These are phyloP conservation scores for Rissa tridactyla DNA, from an alignment of 2,113 vertebrate genomes.

Conservation along the genomic window DNA sequence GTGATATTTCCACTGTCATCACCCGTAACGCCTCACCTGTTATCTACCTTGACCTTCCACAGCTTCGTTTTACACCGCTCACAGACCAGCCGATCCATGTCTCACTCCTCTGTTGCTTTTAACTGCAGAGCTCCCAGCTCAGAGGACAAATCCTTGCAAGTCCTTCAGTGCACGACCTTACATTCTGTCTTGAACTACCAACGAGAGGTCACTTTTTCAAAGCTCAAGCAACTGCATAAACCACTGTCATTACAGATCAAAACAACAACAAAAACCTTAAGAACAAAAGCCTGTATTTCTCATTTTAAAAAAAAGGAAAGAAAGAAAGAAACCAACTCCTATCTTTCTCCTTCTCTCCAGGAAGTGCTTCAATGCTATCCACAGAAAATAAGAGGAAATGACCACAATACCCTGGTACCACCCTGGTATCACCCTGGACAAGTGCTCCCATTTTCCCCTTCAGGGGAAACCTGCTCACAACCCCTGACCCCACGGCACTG, in stretches of 20 bases:
- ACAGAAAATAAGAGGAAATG: neutral
- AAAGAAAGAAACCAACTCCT: accelerated
- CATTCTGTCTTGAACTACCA: neutral
- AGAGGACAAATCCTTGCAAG: neutral
- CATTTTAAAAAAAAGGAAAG: neutral
- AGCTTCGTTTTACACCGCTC: neutral
- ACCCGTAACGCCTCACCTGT: neutral
- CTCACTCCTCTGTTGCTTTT: neutral
- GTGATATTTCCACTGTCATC: neutral
- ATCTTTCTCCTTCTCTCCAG: neutral
- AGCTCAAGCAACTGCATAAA: neutral
- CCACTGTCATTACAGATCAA: neutral
- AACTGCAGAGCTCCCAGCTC: neutral
- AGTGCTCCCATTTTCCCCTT: neutral
- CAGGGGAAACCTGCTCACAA: neutral
- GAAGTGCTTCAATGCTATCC: neutral
- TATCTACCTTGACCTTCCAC: neutral
- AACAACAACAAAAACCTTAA: neutral
- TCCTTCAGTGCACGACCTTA: neutral
- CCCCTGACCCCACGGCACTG: neutral
- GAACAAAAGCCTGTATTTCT: neutral
- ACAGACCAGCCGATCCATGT: accelerated
- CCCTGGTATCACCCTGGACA: neutral
- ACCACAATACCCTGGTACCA: neutral
- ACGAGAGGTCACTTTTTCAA: neutral